Evolutionary conservation across 1,140 invertebrate species (phyloP).

Genomic region (Eumaeus atala): DNA sequence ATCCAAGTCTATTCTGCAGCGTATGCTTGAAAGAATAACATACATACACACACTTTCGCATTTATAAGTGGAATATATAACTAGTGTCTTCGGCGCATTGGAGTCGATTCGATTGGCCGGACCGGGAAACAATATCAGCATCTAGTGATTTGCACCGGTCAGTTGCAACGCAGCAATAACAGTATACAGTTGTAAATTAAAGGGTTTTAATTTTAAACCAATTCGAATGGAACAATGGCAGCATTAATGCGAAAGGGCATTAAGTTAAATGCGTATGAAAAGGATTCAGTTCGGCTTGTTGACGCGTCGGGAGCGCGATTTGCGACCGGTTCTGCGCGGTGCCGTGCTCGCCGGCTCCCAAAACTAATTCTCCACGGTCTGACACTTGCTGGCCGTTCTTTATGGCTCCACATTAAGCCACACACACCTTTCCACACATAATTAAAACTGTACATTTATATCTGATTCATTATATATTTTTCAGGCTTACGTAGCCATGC

Average conservation of each 20-base stretch:
- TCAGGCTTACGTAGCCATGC: too few relatives aligned
- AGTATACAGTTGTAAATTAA: not conserved
- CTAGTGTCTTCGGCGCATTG: too few relatives aligned
- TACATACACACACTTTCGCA: too few relatives aligned
- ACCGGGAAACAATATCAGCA: not conserved
- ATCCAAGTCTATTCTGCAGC: too few relatives aligned
- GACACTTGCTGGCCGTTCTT: slow-evolving; percentile 27
- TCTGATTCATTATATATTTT: too few relatives aligned
- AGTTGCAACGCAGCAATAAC: too few relatives aligned
- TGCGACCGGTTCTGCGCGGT: slow-evolving; percentile 35
- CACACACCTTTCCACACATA: too few relatives aligned
- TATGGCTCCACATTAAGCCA: slow-evolving; percentile 16
- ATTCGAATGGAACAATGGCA: slow-evolving; percentile 52
- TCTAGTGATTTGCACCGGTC: too few relatives aligned
- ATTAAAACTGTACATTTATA: too few relatives aligned
- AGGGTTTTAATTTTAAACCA: slow-evolving; percentile 39
- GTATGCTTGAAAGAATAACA: too few relatives aligned
- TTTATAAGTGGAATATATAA: too few relatives aligned
- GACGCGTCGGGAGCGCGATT: too few relatives aligned
- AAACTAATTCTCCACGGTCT: slow-evolving; percentile 48
- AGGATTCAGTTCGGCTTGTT: slow-evolving; percentile 67
- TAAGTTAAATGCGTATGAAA: slow-evolving; percentile 56
- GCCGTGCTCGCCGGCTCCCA: slow-evolving; percentile 41
- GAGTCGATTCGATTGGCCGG: not conserved
- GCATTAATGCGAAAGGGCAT: slow-evolving; percentile 34